A percentile compares a stretch with the other conserved stretches of the same genome.
Evolutionary conservation across 1,140 invertebrate genomes (phyloP).

Genomic region (Drosophila sp.): DNA sequence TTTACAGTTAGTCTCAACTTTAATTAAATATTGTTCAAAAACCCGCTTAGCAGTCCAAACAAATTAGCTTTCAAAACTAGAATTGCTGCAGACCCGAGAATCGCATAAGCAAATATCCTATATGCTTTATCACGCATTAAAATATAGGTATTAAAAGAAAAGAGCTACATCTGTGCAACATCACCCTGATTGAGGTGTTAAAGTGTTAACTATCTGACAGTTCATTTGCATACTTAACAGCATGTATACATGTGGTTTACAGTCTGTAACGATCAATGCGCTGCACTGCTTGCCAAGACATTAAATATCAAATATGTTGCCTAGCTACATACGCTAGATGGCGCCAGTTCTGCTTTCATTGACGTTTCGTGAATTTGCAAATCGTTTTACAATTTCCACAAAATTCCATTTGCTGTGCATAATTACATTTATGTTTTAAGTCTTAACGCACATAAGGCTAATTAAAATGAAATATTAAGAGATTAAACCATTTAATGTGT

Average conservation of each 20-base stretch:
- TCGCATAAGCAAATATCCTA: too few species aligned
- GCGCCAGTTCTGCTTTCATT: background rate
- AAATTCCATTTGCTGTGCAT: background rate
- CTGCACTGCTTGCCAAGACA: background rate
- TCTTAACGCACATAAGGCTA: background rate
- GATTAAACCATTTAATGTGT: conserved; percentile 17
- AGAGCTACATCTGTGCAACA: too few species aligned
- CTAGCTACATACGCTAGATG: background rate
- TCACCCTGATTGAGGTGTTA: background rate
- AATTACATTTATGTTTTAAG: background rate
- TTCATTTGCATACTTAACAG: background rate
- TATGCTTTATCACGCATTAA: too few species aligned
- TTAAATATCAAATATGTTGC: too few species aligned
- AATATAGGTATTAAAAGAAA: too few species aligned
- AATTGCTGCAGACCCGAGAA: too few species aligned
- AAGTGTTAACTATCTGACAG: background rate
- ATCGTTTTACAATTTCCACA: background rate
- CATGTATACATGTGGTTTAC: background rate
- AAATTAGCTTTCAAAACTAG: too few species aligned
- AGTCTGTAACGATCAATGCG: background rate
- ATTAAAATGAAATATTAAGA: conserved; percentile 27
- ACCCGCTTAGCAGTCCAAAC: too few species aligned
- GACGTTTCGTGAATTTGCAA: too few species aligned
- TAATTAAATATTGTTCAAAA: background rate
- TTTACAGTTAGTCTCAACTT: background rate